Evolutionary conservation across 2,113 vertebrate species (phyloP), one percentile per base, ranked within the genome.

Genomic region (Platycercus adscitus): DNA sequence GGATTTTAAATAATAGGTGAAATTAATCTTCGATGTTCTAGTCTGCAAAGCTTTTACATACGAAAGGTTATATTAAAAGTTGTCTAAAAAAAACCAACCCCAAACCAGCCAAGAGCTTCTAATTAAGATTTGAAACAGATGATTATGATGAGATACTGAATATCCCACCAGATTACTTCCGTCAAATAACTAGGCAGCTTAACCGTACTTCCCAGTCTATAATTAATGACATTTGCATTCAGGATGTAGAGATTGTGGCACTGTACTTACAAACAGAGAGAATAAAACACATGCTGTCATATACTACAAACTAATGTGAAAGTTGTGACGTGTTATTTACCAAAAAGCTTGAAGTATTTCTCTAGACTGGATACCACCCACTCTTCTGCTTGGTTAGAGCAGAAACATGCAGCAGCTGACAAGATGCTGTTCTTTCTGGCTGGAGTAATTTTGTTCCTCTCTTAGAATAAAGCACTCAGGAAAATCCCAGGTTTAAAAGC

Each of bases 61-160:
- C 84, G 46, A 90, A 84, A 86, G 33, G 41, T 91, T 92, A 44
- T 8, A 26, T 64, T 85, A 68, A 79, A 94, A 75, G 21, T 20
- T 81, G 44, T 64, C 87, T 60, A 17, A 82, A 81, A 86, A 87
- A 89, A 76, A 17, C 0, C 25, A 19, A 15, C 33, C 13, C 13
- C 56, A 61, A 43, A 7, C 12, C 31, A 81, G 19, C 43, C 64
- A 88, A 86, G 58, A 91, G 13, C 44, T 58, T 93, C 50, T 92
- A 72, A 90, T 91, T 94, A 88, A 87, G 73, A 87, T 44, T 91
- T 90, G 66, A 93, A 94, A 81, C 63, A 90, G 80, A 44, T 91
- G 58, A 79, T 96, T 93, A 69, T 49, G 9, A 37, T 56, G 85
- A 86, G 73, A 81, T 89, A 50, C 25, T 31, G 35, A 90, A 60